Evolutionary conservation across 2,113 vertebrate species (phyloP).

Genomic region (Scalopus aquaticus): DNA sequence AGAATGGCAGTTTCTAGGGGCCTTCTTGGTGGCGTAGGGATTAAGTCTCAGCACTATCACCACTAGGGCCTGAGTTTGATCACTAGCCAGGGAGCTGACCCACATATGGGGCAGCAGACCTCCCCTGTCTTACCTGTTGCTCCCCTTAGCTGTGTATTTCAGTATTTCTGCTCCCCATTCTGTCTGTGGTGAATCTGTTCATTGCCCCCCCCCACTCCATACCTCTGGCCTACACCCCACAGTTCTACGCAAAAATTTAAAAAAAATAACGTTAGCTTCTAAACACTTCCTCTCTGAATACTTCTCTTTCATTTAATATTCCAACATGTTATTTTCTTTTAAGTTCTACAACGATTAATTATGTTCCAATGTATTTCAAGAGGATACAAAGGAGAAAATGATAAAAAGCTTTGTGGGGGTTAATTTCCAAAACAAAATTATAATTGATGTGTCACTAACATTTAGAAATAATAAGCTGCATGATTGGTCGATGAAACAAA

Average conservation of each 20-base stretch:
- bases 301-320: conserved; percentile 25
- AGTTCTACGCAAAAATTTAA: no score
- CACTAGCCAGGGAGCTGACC: no score
- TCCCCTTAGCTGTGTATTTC: no score
- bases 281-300: not conserved
- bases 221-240: no score
- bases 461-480: not conserved
- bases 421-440: conserved; percentile 9
- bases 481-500: not conserved
- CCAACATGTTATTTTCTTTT: conserved; percentile 12
- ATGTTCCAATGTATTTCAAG: not conserved
- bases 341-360: not conserved
- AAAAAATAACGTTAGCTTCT: not conserved
- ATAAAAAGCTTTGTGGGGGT: not conserved
- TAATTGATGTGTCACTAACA: not conserved
- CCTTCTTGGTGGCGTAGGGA: no score
- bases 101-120: not conserved
- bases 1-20: not conserved
- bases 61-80: no score
- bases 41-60: no score
- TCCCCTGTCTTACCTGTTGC: no score
- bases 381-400: not conserved
- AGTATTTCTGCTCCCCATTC: no score
- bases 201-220: no score
- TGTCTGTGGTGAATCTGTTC: not conserved